Evolutionary conservation across 2,888 invertebrate genomes (phyloP), one percentile per base, ranked within the genome.

Genomic region (Stegana nigrithorax): DNA sequence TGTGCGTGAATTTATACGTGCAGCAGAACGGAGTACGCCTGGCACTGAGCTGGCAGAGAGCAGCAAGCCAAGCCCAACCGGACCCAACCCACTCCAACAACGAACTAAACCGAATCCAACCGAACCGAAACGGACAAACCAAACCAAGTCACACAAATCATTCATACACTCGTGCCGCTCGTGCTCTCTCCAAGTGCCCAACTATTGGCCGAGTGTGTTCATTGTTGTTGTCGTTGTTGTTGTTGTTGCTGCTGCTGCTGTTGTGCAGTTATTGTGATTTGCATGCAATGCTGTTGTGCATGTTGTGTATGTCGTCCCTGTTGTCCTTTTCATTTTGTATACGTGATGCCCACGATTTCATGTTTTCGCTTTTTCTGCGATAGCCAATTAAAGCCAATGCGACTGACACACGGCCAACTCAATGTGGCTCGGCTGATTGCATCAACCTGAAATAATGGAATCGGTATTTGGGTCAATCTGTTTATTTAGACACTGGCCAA

Each of bases 381-480:
- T 26, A 26, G 25, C 25, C 6, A 26, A 50, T 50, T 50, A 26
- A 12, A 26, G 26, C 14, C 50, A 12, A 23, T 17, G 50, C 26
- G 50, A 50, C 26, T 26, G 50, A 23, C 50, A 50, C n/a, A n/a
- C 12, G 25, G 23, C 53, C 53, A 55, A 55, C 27, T 5, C 29
- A 55, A n/a, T n/a, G n/a, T n/a, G n/a, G n/a, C n/a, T n/a, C n/a
- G 23, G 21, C 47, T 17, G 47, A 23, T 47, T 25, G 47, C 80
- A 70, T 72, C 78, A 80, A 75, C 76, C 75, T 75, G 76, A 69
- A 80, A 78, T 78, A 80, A 78, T 76, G 78, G 75, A 80, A 80
- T 75, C 80, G 80, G 75, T 78, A 80, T 80, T 39, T 80, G 67
- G 78, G 60, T 68, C 65, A 23, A n/a, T 4, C n/a, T 51, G 50